Percentiles rank a stretch among this genome's conserved stretches.
Evolutionary conservation across 1,140 invertebrate genomes (phyloP).

Genomic region (Drosophila micromelanica): DNA sequence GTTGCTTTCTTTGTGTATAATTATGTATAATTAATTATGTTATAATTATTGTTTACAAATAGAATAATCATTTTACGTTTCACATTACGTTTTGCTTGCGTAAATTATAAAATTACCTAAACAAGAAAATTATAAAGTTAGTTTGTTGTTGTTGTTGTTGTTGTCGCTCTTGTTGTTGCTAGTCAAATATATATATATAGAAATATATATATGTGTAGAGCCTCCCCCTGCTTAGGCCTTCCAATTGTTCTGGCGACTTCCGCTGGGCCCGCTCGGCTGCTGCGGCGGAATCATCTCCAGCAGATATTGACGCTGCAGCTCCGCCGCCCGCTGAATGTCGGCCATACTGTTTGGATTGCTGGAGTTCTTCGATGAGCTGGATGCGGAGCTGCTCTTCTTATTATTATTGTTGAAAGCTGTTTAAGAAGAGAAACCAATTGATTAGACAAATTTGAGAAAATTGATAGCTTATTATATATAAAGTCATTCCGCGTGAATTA

Average conservation of each 20-base stretch:
- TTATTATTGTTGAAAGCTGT: conserved; percentile 77
- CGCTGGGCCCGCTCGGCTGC: conserved; percentile 76
- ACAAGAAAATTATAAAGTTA: conserved; percentile 67
- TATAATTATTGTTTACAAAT: conserved; percentile 77
- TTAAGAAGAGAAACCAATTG: too few relatives aligned
- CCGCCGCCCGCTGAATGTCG: conserved; percentile 92
- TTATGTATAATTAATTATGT: conserved; percentile 70
- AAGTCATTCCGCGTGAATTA: too few relatives aligned
- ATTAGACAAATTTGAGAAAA: too few relatives aligned
- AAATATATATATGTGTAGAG: neutral
- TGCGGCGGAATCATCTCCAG: conserved; percentile 97
- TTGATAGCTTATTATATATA: too few relatives aligned
- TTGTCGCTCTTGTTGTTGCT: conserved; percentile 7
- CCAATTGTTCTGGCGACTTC: conserved; percentile 84
- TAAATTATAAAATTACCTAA: conserved; percentile 81
- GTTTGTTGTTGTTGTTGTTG: conserved; percentile 40
- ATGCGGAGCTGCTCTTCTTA: conserved; percentile 76
- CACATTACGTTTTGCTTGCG: conserved; percentile 54
- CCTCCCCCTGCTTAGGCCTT: conserved; percentile 69
- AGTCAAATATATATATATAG: neutral
- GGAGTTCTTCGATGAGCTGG: conserved; percentile 79
- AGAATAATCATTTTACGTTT: conserved; percentile 72
- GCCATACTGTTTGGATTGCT: conserved; percentile 87
- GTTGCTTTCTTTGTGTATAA: conserved; percentile 46
- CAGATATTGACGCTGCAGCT: conserved; percentile 97